Evolutionary conservation across 2,797 vertebrate species (phyloP), one percentile per base, ranked within the genome.

Genomic region (Girardinus metallicus): DNA sequence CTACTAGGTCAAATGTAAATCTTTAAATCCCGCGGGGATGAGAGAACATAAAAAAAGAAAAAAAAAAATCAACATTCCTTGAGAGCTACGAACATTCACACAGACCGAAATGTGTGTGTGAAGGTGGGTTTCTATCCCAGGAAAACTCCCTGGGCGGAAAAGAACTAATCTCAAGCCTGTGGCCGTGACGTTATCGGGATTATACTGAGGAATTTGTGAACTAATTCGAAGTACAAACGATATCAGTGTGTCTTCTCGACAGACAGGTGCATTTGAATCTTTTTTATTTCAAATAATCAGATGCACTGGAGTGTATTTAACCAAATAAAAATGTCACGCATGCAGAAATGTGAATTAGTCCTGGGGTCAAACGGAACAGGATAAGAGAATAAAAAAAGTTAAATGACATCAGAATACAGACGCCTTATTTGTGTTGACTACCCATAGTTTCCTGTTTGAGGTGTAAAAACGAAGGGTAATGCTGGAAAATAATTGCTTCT

Each of bases 111-210:
- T 77, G 81, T 81, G 74, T 81, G 74, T 79, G 75, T 75, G 71
- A 9, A 29, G 78, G 78, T 77, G 66, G 26, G 71, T 83, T 76
- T 81, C 87, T 84, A 49, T 60, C 82, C 87, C 81, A 85, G n/a
- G 21, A 39, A 70, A n/a, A 70, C 46, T 75, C 36, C 39, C 34
- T 1, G 15, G 8, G 36, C 8, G 36, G 31, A 43, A 55, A 76
- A 44, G 36, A 74, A 72, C 64, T 95, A 94, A 94, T 93, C 92
- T 91, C 74, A 86, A 80, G 3, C 92, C 85, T 2, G 73, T 91
- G 92, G 85, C 55, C 83, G 74, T 89, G 91, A 93, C 80, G 83
- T 84, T 79, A 73, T 83, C 70, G 39, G 84, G 92, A 93, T 95
- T 95, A 90, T 88, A 90, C 36, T 2, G 57, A 31, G 60, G 74